Evolutionary conservation across 1,140 invertebrate species (phyloP), one percentile per base, ranked within the genome.

Genomic region (Hypothenemus hampei): DNA sequence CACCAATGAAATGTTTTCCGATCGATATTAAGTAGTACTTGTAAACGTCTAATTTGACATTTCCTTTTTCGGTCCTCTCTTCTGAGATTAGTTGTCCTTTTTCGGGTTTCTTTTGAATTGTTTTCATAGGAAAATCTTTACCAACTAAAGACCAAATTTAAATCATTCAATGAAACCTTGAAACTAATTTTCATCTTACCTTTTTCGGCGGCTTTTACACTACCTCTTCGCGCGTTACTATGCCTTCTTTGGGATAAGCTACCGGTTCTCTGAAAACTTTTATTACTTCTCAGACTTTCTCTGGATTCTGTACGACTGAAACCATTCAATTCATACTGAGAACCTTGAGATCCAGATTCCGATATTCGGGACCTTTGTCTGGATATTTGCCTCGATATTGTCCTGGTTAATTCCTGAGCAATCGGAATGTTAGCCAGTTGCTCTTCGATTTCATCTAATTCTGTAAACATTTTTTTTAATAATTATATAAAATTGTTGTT

Each of bases 51-150:
- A 86, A 83, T 78, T 92, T 91, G 0, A 91, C 91, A 70, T 88
- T 89, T 60, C 91, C 91, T 8, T 87, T 93, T 81, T 94, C 88
- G 0, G 87, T 74, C 71, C 90, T 91, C 69, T 95, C 92, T 4
- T 75, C 77, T 73, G 94, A 87, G 62, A 94, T 93, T 3, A 95
- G 75, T 75, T 92, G 88, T 60, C 78, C 53, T 44, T 57, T 37
- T 11, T 45, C 36, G 10, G 19, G 39, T 3, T 59, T 72, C 71
- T 59, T 77, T 74, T n/a, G 74, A 21, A 43, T 6, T 4, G 10
- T 3, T 6, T 22, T 20, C 8, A n/a, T 23, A 23, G 18, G n/a
- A 21, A 31, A 31, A 11, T 31, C 10, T 31, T 31, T 31, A 31
- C 10, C 13, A 31, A 31, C 13, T 31, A 11, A 31, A 2, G 13